Evolutionary conservation across 2,797 vertebrate species (phyloP), one percentile per base, ranked within the genome.

Genomic region (Pangasius larnaudii): DNA sequence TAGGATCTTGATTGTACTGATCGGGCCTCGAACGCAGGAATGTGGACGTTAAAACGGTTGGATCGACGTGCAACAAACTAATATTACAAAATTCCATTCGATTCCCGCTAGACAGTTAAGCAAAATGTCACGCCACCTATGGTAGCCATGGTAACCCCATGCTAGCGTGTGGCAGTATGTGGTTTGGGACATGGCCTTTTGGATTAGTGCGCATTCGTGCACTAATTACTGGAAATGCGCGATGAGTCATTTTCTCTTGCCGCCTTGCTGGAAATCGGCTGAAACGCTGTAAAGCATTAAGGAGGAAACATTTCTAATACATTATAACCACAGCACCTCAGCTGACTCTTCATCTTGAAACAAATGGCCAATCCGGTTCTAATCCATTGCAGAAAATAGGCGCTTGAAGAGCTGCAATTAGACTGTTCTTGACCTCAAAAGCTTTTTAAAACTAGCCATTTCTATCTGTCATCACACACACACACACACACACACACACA

Each of bases 381-480:
- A 61, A 85, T n/a, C 53, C 27, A n/a, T 61, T 42, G 36, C 33
- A 61, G 71, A 85, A 85, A 59, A 75, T 27, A 58, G 51, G 79
- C 5, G 4, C 6, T 59, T 75, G 27, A 46, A 75, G 56, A 75
- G 71, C 72, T 85, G 84, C 67, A 85, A 74, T 72, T 85, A 85
- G 84, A 85, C 67, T 24, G 71, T 49, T 85, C 49, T 85, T 85
- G 84, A 85, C 53, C 53, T 85, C 53, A 58, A 74, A 74, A 59
- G 53, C 65, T 56, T 85, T 85, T 85, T 71, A 74, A 33, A 85
- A 58, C 71, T n/a, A 46, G 53, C 33, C 67, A 58, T 72, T 74
- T 85, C 84, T 46, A 85, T 9, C 69, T 0, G 24, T 59, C 1
- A 67, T 0, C 67, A 39, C 11, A 36, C 33, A 59, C 59, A 59